Conservation (phyloP, 1,140 invertebrate species). For the Hydropsyche tenuis region DNA sequence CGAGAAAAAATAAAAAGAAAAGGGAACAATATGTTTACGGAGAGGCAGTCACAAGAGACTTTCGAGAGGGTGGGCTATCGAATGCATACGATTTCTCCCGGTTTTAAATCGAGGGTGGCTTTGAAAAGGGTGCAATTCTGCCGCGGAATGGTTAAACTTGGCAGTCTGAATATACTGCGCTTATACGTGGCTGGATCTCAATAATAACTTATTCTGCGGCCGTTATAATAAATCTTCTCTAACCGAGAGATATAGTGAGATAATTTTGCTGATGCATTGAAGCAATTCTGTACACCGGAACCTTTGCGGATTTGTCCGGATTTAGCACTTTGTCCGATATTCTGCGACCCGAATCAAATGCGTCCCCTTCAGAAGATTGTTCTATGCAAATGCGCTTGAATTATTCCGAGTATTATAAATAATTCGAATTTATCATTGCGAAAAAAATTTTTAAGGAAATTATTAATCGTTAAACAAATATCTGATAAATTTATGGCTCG, state of each 20-base stretch:
- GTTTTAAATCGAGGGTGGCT: neutral
- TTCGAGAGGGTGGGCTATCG: neutral
- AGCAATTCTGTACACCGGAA: neutral
- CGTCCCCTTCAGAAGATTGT: too few species aligned
- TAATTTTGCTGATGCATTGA: constrained; percentile 13
- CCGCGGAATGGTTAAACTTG: constrained; percentile 6
- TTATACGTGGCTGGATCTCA: neutral
- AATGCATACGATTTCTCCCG: too few species aligned
- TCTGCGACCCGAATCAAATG: too few species aligned
- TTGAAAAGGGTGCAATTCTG: too few species aligned
- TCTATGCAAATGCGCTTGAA: too few species aligned
- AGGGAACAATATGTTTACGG: neutral
- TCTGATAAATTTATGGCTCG: too few species aligned
- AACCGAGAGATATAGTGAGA: neutral
- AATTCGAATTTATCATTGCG: too few species aligned
- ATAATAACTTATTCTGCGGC: constrained; percentile 15
- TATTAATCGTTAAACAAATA: too few species aligned
- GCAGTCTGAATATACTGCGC: neutral
- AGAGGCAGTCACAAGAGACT: neutral
- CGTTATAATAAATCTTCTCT: constrained; percentile 3
- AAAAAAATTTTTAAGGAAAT: too few species aligned
- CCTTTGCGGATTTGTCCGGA: neutral
- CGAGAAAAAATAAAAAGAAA: too few species aligned
- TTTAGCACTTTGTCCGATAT: too few species aligned
- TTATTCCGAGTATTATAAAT: too few species aligned